These are phyloP conservation scores for Acheta domesticus DNA, from an alignment of 2,888 invertebrate genomes.

Conservation along the genomic window DNA sequence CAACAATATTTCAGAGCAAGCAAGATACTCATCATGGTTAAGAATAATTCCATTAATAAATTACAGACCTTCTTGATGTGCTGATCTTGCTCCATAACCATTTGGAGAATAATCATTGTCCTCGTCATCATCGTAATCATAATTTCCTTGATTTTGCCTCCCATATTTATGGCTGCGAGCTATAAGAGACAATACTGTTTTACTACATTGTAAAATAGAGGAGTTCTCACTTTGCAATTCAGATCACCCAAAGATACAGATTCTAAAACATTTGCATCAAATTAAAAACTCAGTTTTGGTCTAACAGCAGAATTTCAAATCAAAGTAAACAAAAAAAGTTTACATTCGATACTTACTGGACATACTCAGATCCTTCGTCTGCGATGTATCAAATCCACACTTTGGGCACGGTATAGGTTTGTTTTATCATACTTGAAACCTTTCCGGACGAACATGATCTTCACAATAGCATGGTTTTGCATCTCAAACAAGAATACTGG, in stretches of 20 bases:
- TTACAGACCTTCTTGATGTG: no score
- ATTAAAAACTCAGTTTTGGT: no score
- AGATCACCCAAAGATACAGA: background rate
- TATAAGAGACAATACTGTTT: conserved; percentile 45
- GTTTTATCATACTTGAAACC: conserved; percentile 85
- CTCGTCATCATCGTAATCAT: conserved; percentile 63
- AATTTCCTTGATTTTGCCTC: conserved; percentile 66
- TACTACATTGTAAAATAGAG: no score
- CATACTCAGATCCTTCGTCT: conserved; percentile 93
- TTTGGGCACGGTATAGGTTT: conserved; percentile 88
- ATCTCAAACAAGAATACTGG: conserved; percentile 91
- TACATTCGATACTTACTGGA: conserved; percentile 64
- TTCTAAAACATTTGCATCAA: background rate
- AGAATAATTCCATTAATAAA: no score
- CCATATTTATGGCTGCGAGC: conserved; percentile 85
- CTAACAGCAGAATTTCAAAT: no score
- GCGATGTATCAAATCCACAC: conserved; percentile 87
- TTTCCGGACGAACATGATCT: conserved; percentile 89
- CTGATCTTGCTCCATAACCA: conserved; percentile 29
- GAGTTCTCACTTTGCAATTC: no score
- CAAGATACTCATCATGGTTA: no score
- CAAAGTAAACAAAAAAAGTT: no score
- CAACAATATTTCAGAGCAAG: no score
- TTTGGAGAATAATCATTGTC: conserved; percentile 44
- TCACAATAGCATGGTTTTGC: conserved; percentile 96